Evolutionary conservation across 2,113 vertebrate species (phyloP).

Genomic region (Globicephala melas): DNA sequence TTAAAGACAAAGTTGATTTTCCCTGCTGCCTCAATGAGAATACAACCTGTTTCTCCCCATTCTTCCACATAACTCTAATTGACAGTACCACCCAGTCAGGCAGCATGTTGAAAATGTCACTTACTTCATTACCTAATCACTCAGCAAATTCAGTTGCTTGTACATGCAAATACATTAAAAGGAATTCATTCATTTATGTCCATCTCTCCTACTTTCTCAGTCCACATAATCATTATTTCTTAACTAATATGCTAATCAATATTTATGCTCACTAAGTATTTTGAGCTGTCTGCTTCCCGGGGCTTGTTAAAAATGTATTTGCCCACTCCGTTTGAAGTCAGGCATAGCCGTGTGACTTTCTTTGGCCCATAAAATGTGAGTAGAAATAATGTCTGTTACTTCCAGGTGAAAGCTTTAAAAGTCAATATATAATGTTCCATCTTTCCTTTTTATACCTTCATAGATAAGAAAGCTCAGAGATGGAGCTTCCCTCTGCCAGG

Average conservation of each 20-base stretch:
- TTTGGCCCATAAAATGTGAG: not conserved
- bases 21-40: not conserved
- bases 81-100: not conserved
- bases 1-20: conserved; percentile 19
- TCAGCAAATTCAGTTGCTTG: not conserved
- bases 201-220: not conserved
- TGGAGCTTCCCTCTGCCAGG: not conserved
- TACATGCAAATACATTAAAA: not conserved
- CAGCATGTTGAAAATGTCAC: not conserved
- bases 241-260: not conserved
- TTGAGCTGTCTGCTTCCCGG: not conserved
- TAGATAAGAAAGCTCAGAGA: not conserved
- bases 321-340: not conserved
- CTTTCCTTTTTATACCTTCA: not conserved
- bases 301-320: not conserved
- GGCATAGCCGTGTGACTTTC: not conserved
- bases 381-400: not conserved
- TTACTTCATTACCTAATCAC: not conserved
- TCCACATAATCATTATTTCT: not conserved
- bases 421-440: not conserved
- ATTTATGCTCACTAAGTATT: not conserved
- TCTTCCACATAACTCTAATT: not conserved
- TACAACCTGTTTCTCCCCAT: not conserved
- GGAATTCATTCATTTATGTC: not conserved
- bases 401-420: not conserved